Conservation (phyloP, 2,797 vertebrate species). For the Notoglanidium macrostoma region DNA sequence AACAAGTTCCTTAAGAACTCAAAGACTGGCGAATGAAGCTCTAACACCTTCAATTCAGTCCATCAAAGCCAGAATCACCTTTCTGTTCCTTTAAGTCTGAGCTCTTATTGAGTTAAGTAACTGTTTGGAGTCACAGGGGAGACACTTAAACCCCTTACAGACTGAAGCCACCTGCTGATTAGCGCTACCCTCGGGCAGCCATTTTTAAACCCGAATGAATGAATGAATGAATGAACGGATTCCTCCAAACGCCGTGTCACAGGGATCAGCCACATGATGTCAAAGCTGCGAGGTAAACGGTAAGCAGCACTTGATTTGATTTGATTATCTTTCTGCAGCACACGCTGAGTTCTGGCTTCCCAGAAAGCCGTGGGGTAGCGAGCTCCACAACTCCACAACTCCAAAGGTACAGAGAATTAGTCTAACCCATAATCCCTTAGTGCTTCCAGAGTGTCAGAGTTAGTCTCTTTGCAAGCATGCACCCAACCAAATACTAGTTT, state of each 20-base stretch:
- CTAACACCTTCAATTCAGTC: conserved; percentile 49
- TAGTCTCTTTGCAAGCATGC: background rate
- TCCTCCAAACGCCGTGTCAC: conserved; percentile 58
- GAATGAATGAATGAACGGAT: conserved; percentile 29
- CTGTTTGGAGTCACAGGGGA: conserved; percentile 63
- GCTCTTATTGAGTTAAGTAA: conserved; percentile 67
- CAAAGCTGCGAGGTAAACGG: conserved; percentile 64
- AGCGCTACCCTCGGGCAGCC: conserved; percentile 50
- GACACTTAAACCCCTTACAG: conserved; percentile 65
- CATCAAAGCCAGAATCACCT: conserved; percentile 62
- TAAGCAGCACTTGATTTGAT: conserved; percentile 65
- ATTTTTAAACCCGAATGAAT: conserved; percentile 48
- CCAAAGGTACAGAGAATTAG: conserved; percentile 65
- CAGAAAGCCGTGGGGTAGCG: conserved; percentile 55
- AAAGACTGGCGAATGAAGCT: conserved; percentile 22
- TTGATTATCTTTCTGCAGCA: conserved; percentile 71
- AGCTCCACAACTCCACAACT: conserved; percentile 51
- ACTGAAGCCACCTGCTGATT: conserved; percentile 64
- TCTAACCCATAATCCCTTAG: conserved; percentile 60
- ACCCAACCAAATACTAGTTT: background rate
- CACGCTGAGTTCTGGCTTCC: conserved; percentile 62
- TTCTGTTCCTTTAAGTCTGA: conserved; percentile 61
- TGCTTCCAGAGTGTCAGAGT: conserved; percentile 39
- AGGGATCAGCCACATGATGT: conserved; percentile 61
- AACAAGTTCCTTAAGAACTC: conserved; percentile 32